Evolutionary conservation across 2,888 invertebrate genomes (phyloP).

Genomic region (Leucophenga maculata): DNA sequence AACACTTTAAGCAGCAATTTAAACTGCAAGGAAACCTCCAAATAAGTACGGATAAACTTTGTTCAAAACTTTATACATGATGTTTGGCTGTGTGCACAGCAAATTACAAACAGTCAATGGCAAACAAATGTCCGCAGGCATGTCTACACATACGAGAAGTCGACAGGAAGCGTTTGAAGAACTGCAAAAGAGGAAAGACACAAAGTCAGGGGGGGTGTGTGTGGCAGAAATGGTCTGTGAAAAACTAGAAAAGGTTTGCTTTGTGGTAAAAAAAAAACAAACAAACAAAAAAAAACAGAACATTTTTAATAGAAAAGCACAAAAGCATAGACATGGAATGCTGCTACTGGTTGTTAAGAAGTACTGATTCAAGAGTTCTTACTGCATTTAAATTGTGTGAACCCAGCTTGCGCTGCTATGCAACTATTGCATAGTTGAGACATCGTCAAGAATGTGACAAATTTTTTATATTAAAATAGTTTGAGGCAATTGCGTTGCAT

Average conservation of each 20-base stretch:
- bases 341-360: too few species aligned
- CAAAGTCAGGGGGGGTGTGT: too few species aligned
- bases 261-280: neutral
- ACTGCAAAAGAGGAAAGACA: neutral
- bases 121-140: conserved; percentile 14
- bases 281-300: neutral
- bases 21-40: neutral
- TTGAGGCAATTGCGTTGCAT: too few species aligned
- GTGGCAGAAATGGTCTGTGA: neutral
- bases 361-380: too few species aligned
- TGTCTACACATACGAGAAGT: conserved; percentile 13
- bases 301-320: conserved; percentile 2
- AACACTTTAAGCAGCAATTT: neutral
- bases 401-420: too few species aligned
- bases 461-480: too few species aligned
- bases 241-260: conserved; percentile 6
- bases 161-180: conserved; percentile 1
- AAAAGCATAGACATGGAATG: neutral
- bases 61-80: neutral
- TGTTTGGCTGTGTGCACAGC: neutral
- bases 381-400: too few species aligned
- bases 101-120: conserved; percentile 11
- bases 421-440: too few species aligned
- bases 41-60: neutral
- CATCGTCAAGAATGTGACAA: too few species aligned